Percentiles rank a stretch among this genome's conserved stretches.
Evolutionary conservation across 2,888 invertebrate genomes (phyloP).

Genomic region (Tetranychus piercei): DNA sequence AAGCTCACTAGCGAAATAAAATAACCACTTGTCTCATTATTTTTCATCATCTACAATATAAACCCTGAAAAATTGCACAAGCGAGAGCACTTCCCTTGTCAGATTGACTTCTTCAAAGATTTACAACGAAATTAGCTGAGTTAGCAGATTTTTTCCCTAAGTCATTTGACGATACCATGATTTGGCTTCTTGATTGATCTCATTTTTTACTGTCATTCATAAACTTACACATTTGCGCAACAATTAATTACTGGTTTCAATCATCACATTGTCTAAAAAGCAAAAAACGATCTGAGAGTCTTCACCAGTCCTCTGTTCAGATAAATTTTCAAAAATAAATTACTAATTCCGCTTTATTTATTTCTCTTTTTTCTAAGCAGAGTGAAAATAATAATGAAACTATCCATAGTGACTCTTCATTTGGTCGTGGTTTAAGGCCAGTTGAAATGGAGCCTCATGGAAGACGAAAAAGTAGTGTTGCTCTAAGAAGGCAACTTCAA

Average conservation of each 20-base stretch:
- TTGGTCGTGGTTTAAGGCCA: background rate
- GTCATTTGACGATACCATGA: background rate
- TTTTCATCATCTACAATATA: no score
- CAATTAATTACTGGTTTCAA: background rate
- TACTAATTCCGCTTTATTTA: background rate
- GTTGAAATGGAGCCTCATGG: constrained; percentile 7
- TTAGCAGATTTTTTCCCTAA: no score
- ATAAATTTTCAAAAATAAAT: background rate
- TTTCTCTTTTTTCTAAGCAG: background rate
- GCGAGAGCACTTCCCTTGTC: no score
- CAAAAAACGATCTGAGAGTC: background rate
- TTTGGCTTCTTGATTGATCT: background rate
- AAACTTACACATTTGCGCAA: background rate
- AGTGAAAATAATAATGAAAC: constrained; percentile 4
- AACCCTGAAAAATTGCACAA: no score
- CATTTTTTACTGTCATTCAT: background rate
- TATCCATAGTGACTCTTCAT: background rate
- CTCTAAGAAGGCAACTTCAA: constrained; percentile 23
- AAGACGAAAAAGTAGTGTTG: constrained; percentile 12
- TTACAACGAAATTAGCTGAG: no score
- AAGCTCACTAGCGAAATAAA: no score
- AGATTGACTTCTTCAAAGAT: no score
- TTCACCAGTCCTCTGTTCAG: background rate
- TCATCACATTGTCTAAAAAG: background rate
- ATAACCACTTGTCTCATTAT: no score